Conservation (phyloP, 2,113 vertebrate genomes). For the Coptodon bakossiorum region DNA sequence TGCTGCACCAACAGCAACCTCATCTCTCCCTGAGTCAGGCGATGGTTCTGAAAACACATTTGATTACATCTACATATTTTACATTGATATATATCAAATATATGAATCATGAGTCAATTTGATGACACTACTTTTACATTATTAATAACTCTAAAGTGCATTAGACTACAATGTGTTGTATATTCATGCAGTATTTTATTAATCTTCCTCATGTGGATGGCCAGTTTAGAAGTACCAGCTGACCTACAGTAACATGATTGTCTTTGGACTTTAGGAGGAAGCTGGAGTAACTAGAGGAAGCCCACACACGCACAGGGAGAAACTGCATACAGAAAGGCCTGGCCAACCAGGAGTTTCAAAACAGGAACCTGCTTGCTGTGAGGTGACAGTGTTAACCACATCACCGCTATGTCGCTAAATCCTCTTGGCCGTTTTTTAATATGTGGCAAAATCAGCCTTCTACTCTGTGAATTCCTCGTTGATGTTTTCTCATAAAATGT, state of each 20-base stretch:
- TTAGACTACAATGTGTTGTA: background rate
- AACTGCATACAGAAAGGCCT: too few relatives aligned
- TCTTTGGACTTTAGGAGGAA: background rate
- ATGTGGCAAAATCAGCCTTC: too few relatives aligned
- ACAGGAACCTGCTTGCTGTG: too few relatives aligned
- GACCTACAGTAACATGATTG: background rate
- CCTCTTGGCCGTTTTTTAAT: too few relatives aligned
- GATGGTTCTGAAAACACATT: background rate
- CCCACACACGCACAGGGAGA: background rate
- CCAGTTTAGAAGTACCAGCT: background rate
- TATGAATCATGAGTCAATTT: background rate
- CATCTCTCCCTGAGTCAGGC: background rate
- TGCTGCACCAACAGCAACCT: slow-evolving; percentile 26
- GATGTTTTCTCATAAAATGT: background rate
- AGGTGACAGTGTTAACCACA: too few relatives aligned
- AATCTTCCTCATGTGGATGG: background rate
- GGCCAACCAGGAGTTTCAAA: too few relatives aligned
- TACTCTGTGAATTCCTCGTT: background rate
- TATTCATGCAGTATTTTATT: background rate
- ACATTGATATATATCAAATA: background rate
- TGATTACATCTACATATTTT: background rate
- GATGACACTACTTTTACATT: background rate
- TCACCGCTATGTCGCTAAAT: too few relatives aligned
- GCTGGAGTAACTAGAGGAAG: background rate
- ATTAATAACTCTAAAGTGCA: background rate